These are phyloP conservation scores for Ceratotherium simum DNA, from an alignment of 2,113 vertebrate species.

Conservation along the genomic window DNA sequence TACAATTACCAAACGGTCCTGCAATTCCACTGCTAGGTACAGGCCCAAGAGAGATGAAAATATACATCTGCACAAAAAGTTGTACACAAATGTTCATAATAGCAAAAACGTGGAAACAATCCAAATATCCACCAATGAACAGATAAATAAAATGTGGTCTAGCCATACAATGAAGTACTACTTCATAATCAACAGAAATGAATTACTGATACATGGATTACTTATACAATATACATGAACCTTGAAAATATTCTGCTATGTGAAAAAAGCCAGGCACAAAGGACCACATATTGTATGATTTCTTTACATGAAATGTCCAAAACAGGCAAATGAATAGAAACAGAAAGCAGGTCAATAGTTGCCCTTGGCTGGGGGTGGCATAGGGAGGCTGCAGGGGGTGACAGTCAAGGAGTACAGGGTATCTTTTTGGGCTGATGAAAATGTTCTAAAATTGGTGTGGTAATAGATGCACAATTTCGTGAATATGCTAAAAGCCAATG, in stretches of 20 bases:
- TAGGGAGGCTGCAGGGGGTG: background rate
- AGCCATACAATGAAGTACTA: background rate
- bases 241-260: background rate
- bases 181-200: background rate
- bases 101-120: background rate
- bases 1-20: background rate
- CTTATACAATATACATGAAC: background rate
- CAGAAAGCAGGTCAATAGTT: background rate
- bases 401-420: background rate
- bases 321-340: background rate
- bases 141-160: background rate
- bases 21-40: background rate
- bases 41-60: background rate
- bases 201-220: background rate
- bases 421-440: background rate
- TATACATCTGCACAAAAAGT: background rate
- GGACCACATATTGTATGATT: background rate
- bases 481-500: background rate
- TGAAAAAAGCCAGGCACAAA: background rate
- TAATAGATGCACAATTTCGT: background rate
- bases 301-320: background rate
- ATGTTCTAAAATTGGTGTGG: background rate
- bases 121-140: background rate
- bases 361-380: background rate
- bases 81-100: background rate